Evolutionary conservation across 2,113 vertebrate genomes (phyloP), one percentile per base, ranked within the genome.

Genomic region (Ondatra zibethicus): DNA sequence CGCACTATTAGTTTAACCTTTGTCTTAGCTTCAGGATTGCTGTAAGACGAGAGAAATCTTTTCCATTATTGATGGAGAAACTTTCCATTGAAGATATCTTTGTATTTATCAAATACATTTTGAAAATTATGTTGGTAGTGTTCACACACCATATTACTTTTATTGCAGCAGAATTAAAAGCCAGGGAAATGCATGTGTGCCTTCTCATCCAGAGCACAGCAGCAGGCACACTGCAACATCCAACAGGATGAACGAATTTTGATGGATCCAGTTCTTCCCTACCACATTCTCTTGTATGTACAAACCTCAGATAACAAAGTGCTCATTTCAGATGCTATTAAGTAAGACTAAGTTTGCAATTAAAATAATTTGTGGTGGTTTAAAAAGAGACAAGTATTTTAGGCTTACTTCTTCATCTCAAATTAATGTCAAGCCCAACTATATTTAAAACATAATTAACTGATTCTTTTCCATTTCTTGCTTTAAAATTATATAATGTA

Each of bases 341-440:
- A 89, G 58, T 76, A 96, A 86, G 45, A 68, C 42, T 73, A n/a
- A 36, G n/a, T 50, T 88, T 93, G 39, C 94, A 61, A 96, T 39
- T 95, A n/a, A 96, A 97, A 88, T 81, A 88, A 88, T 84, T 89
- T 72, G 14, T 31, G 73, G 19, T 78, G 81, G 5, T 52, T 91
- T 76, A 58, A 55, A 92, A 89, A 61, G 27, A 91, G 39, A 66
- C 50, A 66, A 82, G 12, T 42, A 36, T 45, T 92, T 85, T 91
- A 70, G 58, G 39, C 31, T 42, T 91, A 65, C 11, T 39, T 91
- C 0, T 88, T 94, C 91, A 88, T 5, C 6, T 97, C 61, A 80
- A 68, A 50, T 75, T 88, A 68, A 63, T 86, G 39, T 87, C 75
- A 82, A 96, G 25, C 39, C 72, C 19, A 93, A 33, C 23, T 95